Base-by-base conservation (phyloP, 23 tunicate species). In the Oikopleura albicans region DNA sequence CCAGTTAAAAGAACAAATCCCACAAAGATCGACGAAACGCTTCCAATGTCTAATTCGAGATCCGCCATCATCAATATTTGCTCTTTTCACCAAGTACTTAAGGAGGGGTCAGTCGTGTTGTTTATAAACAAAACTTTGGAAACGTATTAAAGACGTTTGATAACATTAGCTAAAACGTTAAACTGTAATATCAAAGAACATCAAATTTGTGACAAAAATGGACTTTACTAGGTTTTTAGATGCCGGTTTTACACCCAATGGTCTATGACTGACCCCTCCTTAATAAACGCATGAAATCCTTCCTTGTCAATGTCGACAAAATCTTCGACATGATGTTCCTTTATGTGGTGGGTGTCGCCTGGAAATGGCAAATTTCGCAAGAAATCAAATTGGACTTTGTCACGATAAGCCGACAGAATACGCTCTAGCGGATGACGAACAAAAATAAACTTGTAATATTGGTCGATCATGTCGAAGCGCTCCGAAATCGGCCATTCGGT, bases 211-310 rank as follows among this genome's bases (percentile, higher is more conserved):
- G n/a, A n/a, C n/a, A n/a, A n/a, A n/a, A n/a, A n/a, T n/a, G n/a
- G n/a, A n/a, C n/a, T n/a, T n/a, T n/a, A n/a, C n/a, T n/a, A n/a
- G n/a, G n/a, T n/a, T n/a, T n/a, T n/a, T n/a, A n/a, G n/a, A n/a
- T n/a, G n/a, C n/a, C n/a, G n/a, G n/a, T n/a, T n/a, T n/a, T n/a
- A n/a, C n/a, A n/a, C n/a, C n/a, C n/a, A n/a, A n/a, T n/a, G n/a
- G n/a, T n/a, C n/a, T n/a, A n/a, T n/a, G n/a, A n/a, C n/a, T n/a
- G n/a, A 49, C 59, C 22, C 59, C 22, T 49, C 22, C 59, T 49
- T 71, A 29, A 71, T 29, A 71, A 71, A 71, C 2, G 79, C 79
- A 71, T 71, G 79, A 71, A 71, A 71, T 34, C 79, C 79, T 71
- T 71, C 79, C 31, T 71, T 71, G 79, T 71, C 79, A 29, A 71